Conservation (phyloP, 2,888 invertebrate genomes). For the Drosophila anceps region DNA sequence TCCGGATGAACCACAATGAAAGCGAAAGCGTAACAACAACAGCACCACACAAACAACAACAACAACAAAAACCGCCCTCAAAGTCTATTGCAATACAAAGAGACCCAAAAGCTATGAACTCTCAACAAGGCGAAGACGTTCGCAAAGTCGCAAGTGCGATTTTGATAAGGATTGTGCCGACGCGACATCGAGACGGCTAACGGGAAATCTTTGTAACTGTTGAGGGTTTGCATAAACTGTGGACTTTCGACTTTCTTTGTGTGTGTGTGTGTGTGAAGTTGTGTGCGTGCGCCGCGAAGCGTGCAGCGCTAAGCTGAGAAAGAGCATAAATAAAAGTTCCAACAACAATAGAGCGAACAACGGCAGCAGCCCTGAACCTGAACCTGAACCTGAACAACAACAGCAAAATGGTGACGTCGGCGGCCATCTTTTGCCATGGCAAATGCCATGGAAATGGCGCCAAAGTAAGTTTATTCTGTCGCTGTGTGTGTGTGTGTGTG, state of each 20-base stretch:
- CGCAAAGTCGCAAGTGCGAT: slow-evolving; percentile 53
- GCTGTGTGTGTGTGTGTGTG: neutral
- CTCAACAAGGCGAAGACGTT: slow-evolving; percentile 56
- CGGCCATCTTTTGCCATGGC: slow-evolving; percentile 67
- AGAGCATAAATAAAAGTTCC: slow-evolving; percentile 75
- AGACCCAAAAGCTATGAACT: slow-evolving; percentile 69
- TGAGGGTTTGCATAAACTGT: slow-evolving; percentile 2
- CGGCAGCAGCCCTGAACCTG: slow-evolving; percentile 25
- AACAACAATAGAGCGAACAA: slow-evolving; percentile 61
- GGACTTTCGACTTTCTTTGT: neutral
- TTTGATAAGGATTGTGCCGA: slow-evolving; percentile 59
- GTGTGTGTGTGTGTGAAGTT: slow-evolving; percentile 2
- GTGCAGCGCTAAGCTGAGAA: slow-evolving; percentile 81
- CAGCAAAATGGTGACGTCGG: slow-evolving; percentile 78
- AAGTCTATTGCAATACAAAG: slow-evolving; percentile 65
- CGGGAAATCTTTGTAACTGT: slow-evolving; percentile 39
- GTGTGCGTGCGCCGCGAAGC: slow-evolving; percentile 69
- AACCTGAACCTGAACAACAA: slow-evolving; percentile 37
- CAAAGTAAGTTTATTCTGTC: slow-evolving; percentile 66
- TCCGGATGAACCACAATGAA: slow-evolving; percentile 59
- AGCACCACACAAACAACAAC: slow-evolving; percentile 8
- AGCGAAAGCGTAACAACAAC: slow-evolving; percentile 53
- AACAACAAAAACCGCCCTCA: slow-evolving; percentile 53
- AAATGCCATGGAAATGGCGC: slow-evolving; percentile 73
- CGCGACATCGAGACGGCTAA: slow-evolving; percentile 31